Evolutionary conservation across 2,888 invertebrate species (phyloP), one percentile per base, ranked within the genome.

Genomic region (Laothoe populi): DNA sequence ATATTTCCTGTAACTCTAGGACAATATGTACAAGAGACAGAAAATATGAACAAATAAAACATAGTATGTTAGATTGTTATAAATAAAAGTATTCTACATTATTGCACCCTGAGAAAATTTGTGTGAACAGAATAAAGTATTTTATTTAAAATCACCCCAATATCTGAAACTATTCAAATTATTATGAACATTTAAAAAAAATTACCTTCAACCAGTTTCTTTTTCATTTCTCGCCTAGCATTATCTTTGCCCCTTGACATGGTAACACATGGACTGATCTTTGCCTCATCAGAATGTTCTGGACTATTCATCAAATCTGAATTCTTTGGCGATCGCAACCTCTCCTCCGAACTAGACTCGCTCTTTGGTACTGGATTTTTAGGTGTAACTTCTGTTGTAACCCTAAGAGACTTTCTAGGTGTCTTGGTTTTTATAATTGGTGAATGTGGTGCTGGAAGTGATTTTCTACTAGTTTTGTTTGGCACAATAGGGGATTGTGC

Each of bases 211-310:
- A 80, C 70, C n/a, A 88, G 67, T 70, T 91, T 93, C 68, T 83
- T 77, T 59, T 82, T 87, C 91, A 86, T 93, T 71, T 95, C 95
- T 57, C 86, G 93, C 38, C 94, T 84, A 0, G 94, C 94, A 69
- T 93, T 94, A 1, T 83, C 87, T 69, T 95, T 95, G 0, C 95
- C 95, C 23, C 95, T 81, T 0, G 94, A 94, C 60, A 93, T 73
- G 0, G 94, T 95, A 0, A 95, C 92, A 76, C 91, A 94, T 0
- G 95, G 95, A 65, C 94, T 94, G 0, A 92, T 82, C 60, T 85
- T 78, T 0, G 73, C 74, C 59, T 79, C 79, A 5, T 82, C 79
- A 0, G 60, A 61, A 64, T 86, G 82, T 42, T 84, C 81, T 0
- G 87, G 89, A n/a, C 87, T 89, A 71, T 75, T 70, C 0, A 57